These are phyloP conservation scores for Rhynchonema sp. DNA, from an alignment of 2,888 invertebrate genomes.

Conservation along the genomic window DNA sequence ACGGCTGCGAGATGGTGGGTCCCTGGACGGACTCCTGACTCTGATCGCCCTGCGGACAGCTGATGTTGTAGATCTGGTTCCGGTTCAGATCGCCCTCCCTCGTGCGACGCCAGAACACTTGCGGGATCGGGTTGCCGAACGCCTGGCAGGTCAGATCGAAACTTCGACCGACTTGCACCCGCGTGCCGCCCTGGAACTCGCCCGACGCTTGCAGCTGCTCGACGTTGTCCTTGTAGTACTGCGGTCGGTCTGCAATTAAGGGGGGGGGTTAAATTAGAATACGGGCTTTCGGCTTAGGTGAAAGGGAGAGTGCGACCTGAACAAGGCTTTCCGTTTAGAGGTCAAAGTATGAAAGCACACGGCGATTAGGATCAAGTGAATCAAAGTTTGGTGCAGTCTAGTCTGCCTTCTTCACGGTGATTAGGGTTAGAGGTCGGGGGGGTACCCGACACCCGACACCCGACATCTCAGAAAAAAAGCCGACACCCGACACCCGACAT, in stretches of 20 bases:
- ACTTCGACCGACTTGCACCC: neutral
- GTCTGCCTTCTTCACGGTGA: no score
- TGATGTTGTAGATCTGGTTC: neutral
- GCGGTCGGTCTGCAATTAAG: neutral
- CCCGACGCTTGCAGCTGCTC: neutral
- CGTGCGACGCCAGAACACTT: neutral
- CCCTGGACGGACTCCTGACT: neutral
- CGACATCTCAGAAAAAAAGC: no score
- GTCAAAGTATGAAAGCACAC: no score
- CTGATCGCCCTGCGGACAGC: neutral
- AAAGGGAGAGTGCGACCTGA: no score
- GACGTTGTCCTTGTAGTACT: neutral
- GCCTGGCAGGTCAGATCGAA: neutral
- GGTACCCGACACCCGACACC: no score
- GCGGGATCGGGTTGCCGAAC: neutral
- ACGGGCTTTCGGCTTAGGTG: no score
- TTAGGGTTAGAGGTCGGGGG: no score
- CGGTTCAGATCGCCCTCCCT: neutral
- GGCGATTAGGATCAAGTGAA: no score
- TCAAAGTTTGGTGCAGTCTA: no score
- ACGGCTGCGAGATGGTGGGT: neutral
- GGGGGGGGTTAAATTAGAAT: no score
- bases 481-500: no score
- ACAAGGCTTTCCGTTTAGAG: no score
- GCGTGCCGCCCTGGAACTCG: neutral